Evolutionary conservation across 2,888 invertebrate genomes (phyloP).

Genomic region (Idaea straminata): DNA sequence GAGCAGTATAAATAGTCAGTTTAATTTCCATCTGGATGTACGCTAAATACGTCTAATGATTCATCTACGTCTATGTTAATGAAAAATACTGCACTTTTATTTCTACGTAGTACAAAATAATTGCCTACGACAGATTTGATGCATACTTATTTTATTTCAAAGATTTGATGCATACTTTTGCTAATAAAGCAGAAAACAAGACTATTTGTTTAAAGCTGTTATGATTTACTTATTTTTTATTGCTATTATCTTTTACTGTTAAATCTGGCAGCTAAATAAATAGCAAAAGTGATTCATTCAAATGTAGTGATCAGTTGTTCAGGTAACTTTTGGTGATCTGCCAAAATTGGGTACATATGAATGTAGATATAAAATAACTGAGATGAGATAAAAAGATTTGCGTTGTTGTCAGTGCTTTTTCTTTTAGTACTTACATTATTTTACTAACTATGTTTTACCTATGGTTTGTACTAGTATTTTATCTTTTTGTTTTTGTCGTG

Average conservation of each 20-base stretch:
- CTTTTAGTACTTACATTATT: not conserved
- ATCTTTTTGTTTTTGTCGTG: too few species aligned
- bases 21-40: conserved; percentile 21
- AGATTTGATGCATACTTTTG: not conserved
- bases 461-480: not conserved
- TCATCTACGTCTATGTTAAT: not conserved
- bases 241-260: not conserved
- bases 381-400: conserved; percentile 15
- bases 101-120: not conserved
- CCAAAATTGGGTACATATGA: conserved; percentile 18
- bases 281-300: conserved; percentile 17
- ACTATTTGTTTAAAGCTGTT: not conserved
- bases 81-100: not conserved
- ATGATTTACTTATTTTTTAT: not conserved
- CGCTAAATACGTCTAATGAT: conserved; percentile 1
- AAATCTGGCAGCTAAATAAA: conserved; percentile 5
- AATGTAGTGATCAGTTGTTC: conserved; percentile 21
- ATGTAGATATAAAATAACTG: conserved; percentile 20
- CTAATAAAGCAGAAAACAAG: not conserved
- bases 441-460: not conserved
- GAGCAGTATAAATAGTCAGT: conserved; percentile 33
- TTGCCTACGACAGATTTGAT: not conserved
- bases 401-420: conserved; percentile 20
- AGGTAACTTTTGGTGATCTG: conserved; percentile 24
- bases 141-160: not conserved